Conservation (phyloP, 1,140 invertebrate genomes). For the Drosophila parabipectinata region DNA sequence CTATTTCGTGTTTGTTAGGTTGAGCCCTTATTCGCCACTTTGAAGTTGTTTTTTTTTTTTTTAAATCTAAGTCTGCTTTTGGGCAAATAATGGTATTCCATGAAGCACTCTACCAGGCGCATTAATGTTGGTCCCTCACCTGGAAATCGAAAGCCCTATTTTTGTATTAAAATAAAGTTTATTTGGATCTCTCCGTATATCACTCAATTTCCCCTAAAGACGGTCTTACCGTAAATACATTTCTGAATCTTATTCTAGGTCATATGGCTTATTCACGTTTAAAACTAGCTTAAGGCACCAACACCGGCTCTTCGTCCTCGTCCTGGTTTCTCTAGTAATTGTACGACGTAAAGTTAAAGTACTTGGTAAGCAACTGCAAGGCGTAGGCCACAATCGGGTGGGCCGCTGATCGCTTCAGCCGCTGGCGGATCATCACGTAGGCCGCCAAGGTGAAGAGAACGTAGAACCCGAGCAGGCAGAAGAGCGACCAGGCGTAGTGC, state of each 20-base stretch:
- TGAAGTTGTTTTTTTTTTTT: no score
- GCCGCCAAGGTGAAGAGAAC: constrained; percentile 71
- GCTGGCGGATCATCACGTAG: constrained; percentile 71
- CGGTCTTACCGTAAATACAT: background rate
- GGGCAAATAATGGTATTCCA: no score
- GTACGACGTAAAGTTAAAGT: constrained; percentile 82
- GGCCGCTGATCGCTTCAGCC: constrained; percentile 52
- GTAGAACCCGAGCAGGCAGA: constrained; percentile 71
- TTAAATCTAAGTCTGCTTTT: no score
- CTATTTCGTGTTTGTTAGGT: no score
- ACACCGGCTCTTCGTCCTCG: background rate
- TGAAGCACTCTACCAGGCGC: no score
- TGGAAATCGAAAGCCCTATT: background rate
- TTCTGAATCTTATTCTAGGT: background rate
- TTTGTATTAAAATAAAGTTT: background rate
- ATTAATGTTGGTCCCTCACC: no score
- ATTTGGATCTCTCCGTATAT: constrained; percentile 15
- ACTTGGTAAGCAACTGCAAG: constrained; percentile 61
- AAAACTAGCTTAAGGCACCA: constrained; percentile 6
- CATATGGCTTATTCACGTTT: constrained; percentile 19
- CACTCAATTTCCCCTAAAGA: constrained; percentile 33
- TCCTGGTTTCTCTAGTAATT: constrained; percentile 61
- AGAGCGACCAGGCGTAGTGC: constrained; percentile 68
- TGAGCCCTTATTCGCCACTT: no score
- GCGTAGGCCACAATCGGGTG: constrained; percentile 63